phyloP scores from a whole-genome alignment of 2,797 vertebrate genomes.

The Chelonia mydas region DNA sequence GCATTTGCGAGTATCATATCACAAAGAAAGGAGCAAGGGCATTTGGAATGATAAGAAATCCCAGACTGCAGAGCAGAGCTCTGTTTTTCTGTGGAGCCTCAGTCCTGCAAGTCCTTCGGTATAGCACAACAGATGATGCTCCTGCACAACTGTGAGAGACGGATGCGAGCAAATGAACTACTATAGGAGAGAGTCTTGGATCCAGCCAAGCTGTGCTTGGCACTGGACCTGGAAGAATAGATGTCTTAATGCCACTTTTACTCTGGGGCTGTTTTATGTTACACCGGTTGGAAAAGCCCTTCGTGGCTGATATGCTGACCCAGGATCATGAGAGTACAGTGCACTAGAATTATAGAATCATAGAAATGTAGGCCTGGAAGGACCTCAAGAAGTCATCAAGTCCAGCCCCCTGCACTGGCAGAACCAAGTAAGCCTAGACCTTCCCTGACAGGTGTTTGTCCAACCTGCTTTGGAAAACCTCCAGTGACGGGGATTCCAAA shows the following conservation, averaged over 20 bases:
- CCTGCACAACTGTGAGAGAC: slow-evolving; percentile 8
- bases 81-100: not conserved
- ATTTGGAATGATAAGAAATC: slow-evolving; percentile 3
- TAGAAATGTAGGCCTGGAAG: too few species aligned
- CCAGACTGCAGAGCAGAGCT: slow-evolving; percentile 36
- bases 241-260: not conserved
- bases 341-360: not conserved
- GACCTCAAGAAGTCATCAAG: too few species aligned
- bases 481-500: too few species aligned
- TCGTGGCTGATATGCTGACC: not conserved
- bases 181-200: not conserved
- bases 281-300: not conserved
- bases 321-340: not conserved
- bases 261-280: not conserved
- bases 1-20: slow-evolving; percentile 17
- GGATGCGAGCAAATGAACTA: not conserved
- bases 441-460: too few species aligned
- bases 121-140: not conserved
- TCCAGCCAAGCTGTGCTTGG: not conserved
- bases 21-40: slow-evolving; percentile 5
- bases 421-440: too few species aligned
- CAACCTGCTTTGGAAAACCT: too few species aligned
- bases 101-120: not conserved
- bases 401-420: too few species aligned
- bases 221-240: not conserved